Evolutionary conservation across 2,113 vertebrate species (phyloP).

Genomic region (Choloepus hoffmanni): DNA sequence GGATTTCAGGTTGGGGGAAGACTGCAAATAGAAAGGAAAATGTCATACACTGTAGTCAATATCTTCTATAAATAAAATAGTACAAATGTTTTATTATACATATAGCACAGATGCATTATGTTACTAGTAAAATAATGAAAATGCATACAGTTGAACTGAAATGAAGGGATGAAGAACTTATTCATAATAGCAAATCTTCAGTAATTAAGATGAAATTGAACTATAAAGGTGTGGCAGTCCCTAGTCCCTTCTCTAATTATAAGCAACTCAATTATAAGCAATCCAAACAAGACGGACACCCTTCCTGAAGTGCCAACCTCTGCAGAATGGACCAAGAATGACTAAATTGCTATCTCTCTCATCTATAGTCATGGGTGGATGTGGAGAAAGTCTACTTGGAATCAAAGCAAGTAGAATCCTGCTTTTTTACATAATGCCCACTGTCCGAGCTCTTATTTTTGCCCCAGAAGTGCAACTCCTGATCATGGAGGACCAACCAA

Average conservation of each 20-base stretch:
- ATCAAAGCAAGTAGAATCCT: no score
- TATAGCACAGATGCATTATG: neutral
- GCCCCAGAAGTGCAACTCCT: neutral
- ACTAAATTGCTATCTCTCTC: neutral
- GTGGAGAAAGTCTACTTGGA: neutral
- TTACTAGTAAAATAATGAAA: neutral
- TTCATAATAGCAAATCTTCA: neutral
- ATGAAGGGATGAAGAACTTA: neutral
- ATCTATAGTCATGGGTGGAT: fast-evolving
- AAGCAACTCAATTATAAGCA: neutral
- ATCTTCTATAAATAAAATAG: neutral
- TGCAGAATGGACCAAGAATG: neutral
- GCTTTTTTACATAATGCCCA: neutral
- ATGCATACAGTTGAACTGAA: neutral
- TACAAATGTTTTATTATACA: neutral
- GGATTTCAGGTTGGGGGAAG: neutral
- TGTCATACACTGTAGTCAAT: neutral
- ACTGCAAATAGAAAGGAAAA: neutral
- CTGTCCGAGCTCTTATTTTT: no score
- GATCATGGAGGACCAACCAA: neutral
- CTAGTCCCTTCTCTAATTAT: neutral
- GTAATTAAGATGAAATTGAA: neutral
- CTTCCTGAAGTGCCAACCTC: neutral
- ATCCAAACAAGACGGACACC: neutral
- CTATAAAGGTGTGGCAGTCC: neutral